Conservation (phyloP, 2,888 invertebrate species). For the Adelphocoris suturalis region DNA sequence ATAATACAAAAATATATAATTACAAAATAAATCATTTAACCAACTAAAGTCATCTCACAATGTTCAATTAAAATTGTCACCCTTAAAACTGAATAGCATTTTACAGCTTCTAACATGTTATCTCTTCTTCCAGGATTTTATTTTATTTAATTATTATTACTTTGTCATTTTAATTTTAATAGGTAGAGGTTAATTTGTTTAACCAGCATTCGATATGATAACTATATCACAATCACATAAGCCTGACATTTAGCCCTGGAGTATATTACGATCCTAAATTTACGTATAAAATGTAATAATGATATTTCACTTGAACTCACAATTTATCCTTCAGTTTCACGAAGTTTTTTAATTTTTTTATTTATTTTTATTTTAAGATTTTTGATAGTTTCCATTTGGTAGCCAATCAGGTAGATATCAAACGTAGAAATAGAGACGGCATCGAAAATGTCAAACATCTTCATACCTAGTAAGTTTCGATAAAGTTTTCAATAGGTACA, state of each 20-base stretch:
- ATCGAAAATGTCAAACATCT: constrained; percentile 3
- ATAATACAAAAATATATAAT: constrained; percentile 40
- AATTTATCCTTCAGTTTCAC: not conserved
- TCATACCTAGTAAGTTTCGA: no score
- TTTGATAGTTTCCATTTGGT: not conserved
- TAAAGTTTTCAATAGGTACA: not conserved
- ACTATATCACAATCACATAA: constrained; percentile 68
- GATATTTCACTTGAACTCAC: not conserved
- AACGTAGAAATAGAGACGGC: constrained; percentile 1
- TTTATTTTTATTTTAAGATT: not conserved
- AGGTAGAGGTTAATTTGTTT: constrained; percentile 9
- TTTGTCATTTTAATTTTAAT: constrained; percentile 20
- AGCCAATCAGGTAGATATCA: not conserved
- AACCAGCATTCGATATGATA: constrained; percentile 62
- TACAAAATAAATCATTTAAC: constrained; percentile 38
- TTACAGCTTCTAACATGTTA: constrained; percentile 18
- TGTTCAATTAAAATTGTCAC: constrained; percentile 49
- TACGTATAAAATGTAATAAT: constrained; percentile 66
- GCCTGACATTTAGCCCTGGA: constrained; percentile 63
- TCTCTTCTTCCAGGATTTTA: not conserved
- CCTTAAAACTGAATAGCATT: constrained; percentile 27
- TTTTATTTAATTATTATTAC: constrained; percentile 32
- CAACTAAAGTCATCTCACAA: constrained; percentile 29
- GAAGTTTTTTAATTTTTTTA: no score
- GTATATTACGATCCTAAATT: constrained; percentile 21